Evolutionary conservation across 1,140 invertebrate species (phyloP).

Genomic region (Carposina sasakii): DNA sequence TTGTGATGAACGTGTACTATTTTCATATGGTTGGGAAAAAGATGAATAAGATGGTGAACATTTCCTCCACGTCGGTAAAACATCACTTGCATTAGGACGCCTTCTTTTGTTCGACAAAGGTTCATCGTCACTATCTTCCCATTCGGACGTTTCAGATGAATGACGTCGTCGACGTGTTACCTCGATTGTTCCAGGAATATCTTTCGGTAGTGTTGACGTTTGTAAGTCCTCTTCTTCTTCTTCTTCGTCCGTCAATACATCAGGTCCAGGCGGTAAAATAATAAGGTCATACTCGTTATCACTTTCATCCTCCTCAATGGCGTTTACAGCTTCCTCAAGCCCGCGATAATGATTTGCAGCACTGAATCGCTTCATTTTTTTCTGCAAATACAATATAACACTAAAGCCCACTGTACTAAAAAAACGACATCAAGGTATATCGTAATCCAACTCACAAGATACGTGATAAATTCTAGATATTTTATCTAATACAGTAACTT

Average conservation of each 20-base stretch:
- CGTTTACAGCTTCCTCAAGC: slow-evolving; percentile 27
- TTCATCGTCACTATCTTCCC: slow-evolving; percentile 28
- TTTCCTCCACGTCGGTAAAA: slow-evolving; percentile 28
- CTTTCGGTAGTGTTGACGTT: slow-evolving; percentile 19
- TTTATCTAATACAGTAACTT: no score
- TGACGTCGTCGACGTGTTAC: slow-evolving; percentile 21
- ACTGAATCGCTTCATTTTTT: background rate
- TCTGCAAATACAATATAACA: background rate
- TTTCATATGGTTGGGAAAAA: background rate
- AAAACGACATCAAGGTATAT: background rate
- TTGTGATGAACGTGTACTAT: slow-evolving; percentile 5
- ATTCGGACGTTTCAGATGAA: slow-evolving; percentile 23
- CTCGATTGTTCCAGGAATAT: slow-evolving; percentile 31
- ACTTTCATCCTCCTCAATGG: slow-evolving; percentile 28
- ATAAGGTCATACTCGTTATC: slow-evolving; percentile 30
- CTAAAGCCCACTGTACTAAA: background rate
- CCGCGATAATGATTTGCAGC: slow-evolving; percentile 18
- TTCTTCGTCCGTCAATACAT: slow-evolving; percentile 30
- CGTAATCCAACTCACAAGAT: background rate
- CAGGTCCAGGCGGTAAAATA: slow-evolving; percentile 28
- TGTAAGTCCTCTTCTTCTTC: slow-evolving; percentile 31
- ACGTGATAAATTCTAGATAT: background rate
- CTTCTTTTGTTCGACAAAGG: slow-evolving; percentile 22
- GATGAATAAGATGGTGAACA: slow-evolving; percentile 24
- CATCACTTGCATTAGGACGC: slow-evolving; percentile 22